Conservation (phyloP, 2,797 vertebrate species). For the Enteromius anoplus region DNA sequence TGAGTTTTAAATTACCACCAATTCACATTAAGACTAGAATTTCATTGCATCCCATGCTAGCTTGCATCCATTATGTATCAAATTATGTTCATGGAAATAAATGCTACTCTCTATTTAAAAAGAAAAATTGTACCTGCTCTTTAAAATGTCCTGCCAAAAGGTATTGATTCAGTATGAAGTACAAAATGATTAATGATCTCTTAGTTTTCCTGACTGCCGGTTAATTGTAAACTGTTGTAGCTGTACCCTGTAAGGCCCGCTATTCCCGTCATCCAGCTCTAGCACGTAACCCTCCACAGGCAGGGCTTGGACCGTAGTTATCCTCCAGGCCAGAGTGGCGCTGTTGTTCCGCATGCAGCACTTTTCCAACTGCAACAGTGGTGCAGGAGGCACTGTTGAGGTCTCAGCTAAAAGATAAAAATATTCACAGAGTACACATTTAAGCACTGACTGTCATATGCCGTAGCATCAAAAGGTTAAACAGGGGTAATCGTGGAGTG, state of each 20-base stretch:
- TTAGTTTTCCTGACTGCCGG: background rate
- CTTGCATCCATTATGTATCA: background rate
- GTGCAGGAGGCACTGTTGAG: slow-evolving; percentile 83
- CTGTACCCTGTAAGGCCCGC: slow-evolving; percentile 92
- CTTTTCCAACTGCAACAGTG: slow-evolving; percentile 94
- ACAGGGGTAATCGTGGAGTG: slow-evolving; percentile 9
- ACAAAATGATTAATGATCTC: background rate
- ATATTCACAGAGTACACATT: background rate
- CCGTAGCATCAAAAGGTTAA: background rate
- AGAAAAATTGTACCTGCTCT: no score
- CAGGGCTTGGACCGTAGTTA: slow-evolving; percentile 77
- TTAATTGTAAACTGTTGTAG: background rate
- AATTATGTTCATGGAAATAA: background rate
- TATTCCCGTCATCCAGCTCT: slow-evolving; percentile 95
- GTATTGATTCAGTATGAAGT: background rate
- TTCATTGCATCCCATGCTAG: background rate
- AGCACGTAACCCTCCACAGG: slow-evolving; percentile 95
- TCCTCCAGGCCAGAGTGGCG: slow-evolving; percentile 95
- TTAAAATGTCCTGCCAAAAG: no score
- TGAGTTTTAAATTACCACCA: background rate
- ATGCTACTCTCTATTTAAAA: background rate
- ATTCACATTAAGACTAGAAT: background rate
- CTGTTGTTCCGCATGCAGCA: slow-evolving; percentile 97
- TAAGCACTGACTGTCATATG: background rate
- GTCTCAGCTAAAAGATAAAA: slow-evolving; percentile 71